phyloP scores from a whole-genome alignment of 1,140 invertebrate species.

The Philopotamus ludificatus region DNA sequence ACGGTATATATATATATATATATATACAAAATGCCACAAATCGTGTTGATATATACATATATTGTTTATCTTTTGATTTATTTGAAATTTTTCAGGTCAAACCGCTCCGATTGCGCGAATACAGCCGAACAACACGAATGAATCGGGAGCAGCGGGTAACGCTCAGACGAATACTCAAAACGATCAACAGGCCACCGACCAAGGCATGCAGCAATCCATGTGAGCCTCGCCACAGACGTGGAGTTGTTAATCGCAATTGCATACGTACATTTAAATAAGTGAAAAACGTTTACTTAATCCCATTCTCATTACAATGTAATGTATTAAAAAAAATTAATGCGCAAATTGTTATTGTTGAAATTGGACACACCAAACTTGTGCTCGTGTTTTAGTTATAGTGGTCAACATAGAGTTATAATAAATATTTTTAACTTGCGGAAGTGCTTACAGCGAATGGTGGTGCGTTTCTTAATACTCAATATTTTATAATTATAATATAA shows the following conservation, averaged over 20 bases:
- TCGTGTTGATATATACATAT: not conserved
- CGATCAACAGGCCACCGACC: slow-evolving; percentile 18
- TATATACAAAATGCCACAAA: too few relatives aligned
- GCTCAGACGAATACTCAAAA: not conserved
- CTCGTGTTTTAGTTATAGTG: not conserved
- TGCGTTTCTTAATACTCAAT: too few relatives aligned
- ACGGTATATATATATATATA: too few relatives aligned
- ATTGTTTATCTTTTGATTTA: not conserved
- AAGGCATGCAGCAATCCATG: slow-evolving; percentile 27
- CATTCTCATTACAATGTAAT: not conserved
- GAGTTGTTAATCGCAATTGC: slow-evolving; percentile 5
- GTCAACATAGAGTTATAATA: not conserved
- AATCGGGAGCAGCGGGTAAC: slow-evolving; percentile 1
- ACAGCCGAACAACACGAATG: slow-evolving; percentile 7
- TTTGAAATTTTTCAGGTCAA: slow-evolving; percentile 21
- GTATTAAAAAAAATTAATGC: not conserved
- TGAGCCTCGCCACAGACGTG: slow-evolving; percentile 16
- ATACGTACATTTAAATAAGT: too few relatives aligned
- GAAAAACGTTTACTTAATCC: too few relatives aligned
- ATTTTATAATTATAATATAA: too few relatives aligned
- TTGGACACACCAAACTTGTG: not conserved
- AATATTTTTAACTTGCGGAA: not conserved
- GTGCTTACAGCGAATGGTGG: too few relatives aligned
- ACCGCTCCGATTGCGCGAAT: slow-evolving; percentile 17
- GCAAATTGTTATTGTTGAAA: not conserved